Conservation (phyloP, 2,888 invertebrate genomes). For the Apamea monoglypha region DNA sequence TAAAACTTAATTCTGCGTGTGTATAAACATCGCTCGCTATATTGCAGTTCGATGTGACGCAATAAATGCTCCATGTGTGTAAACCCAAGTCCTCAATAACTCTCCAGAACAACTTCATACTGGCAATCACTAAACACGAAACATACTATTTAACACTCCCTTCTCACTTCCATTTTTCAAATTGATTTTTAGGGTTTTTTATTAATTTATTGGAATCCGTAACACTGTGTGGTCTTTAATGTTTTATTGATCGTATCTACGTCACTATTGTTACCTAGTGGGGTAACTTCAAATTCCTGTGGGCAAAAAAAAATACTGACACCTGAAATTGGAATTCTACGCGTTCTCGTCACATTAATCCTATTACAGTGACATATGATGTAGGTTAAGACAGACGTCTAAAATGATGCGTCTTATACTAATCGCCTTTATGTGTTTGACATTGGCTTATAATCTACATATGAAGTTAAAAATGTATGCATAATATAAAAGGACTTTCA, state of each 20-base stretch:
- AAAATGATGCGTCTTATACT: conserved; percentile 69
- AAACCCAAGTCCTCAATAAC: conserved; percentile 48
- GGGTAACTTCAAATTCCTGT: conserved; percentile 69
- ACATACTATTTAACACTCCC: conserved; percentile 11
- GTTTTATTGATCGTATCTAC: conserved; percentile 73
- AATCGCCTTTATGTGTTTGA: conserved; percentile 71
- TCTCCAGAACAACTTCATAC: conserved; percentile 64
- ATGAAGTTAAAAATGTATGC: conserved; percentile 49
- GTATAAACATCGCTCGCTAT: conserved; percentile 63
- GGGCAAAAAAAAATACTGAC: conserved; percentile 67
- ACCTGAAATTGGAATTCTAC: conserved; percentile 72
- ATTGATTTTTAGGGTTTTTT: not conserved
- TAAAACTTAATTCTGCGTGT: conserved; percentile 37
- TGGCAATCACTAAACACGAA: conserved; percentile 57
- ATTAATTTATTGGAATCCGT: conserved; percentile 14
- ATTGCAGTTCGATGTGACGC: conserved; percentile 74
- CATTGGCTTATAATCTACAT: conserved; percentile 61
- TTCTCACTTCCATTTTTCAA: conserved; percentile 14
- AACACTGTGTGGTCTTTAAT: conserved; percentile 75
- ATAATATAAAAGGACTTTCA: conserved; percentile 8
- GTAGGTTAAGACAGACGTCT: conserved; percentile 69
- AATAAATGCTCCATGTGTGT: conserved; percentile 70
- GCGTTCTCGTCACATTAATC: conserved; percentile 79
- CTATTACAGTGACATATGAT: conserved; percentile 81
- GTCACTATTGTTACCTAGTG: conserved; percentile 70